These are phyloP conservation scores for Patella pellucida DNA, from an alignment of 2,888 invertebrate genomes.

Conservation along the genomic window DNA sequence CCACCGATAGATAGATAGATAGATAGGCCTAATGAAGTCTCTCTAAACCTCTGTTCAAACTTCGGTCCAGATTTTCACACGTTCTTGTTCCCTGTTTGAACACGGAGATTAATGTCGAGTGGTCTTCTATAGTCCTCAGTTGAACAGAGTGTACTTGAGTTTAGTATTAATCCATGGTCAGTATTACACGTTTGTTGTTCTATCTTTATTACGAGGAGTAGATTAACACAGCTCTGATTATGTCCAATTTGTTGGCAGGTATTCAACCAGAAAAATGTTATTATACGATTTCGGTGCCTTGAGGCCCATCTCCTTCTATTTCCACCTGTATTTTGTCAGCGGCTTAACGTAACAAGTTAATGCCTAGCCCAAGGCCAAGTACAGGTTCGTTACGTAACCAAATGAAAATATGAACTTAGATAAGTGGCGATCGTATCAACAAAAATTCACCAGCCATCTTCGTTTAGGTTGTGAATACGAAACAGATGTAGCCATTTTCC, in stretches of 20 bases:
- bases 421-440: no score
- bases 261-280: neutral
- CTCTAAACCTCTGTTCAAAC: no score
- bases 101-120: neutral
- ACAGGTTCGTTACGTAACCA: neutral
- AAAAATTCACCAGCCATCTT: no score
- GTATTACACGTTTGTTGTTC: neutral
- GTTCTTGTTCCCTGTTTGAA: neutral
- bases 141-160: neutral
- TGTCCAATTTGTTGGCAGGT: neutral
- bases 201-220: neutral
- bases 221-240: neutral
- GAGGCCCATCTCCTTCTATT: neutral
- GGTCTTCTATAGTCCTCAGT: neutral
- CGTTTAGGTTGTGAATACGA: no score
- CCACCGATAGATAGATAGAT: no score
- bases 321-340: conserved; percentile 1
- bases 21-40: no score
- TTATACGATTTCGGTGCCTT: neutral
- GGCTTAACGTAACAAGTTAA: neutral
- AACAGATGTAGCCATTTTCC: no score
- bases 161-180: neutral
- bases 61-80: neutral
- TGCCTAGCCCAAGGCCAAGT: neutral
- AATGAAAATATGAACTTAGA: neutral